Conservation (phyloP, 2,888 invertebrate genomes). For the Harpagoxenus sublaevis region DNA sequence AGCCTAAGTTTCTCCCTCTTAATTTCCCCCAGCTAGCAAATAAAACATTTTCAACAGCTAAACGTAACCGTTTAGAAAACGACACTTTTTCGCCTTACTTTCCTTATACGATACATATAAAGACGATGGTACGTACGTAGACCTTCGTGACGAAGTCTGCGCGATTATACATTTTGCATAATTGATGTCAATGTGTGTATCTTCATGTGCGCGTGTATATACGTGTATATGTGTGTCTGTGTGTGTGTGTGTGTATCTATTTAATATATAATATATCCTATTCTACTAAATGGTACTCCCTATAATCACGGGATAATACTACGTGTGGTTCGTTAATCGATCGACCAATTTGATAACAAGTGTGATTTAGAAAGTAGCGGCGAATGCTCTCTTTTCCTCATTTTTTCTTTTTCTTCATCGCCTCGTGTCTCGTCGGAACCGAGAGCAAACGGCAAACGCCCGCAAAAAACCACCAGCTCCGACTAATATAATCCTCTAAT, state of each 20-base stretch:
- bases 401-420: neutral
- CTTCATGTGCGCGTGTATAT: neutral
- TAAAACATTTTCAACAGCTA: slow-evolving; percentile 23
- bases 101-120: neutral
- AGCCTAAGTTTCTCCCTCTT: neutral
- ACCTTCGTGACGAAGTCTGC: slow-evolving; percentile 39
- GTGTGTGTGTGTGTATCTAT: slow-evolving; percentile 1
- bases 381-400: neutral
- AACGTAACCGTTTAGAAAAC: slow-evolving; percentile 24
- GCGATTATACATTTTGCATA: neutral
- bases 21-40: neutral
- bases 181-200: neutral
- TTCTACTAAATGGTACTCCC: slow-evolving; percentile 45
- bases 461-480: slow-evolving; percentile 25
- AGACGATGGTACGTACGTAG: slow-evolving; percentile 27
- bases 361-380: slow-evolving; percentile 48
- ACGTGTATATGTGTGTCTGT: neutral
- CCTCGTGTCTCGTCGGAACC: neutral
- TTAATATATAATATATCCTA: slow-evolving; percentile 39
- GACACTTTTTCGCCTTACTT: slow-evolving; percentile 25
- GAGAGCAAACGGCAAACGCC: slow-evolving; percentile 7
- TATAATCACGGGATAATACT: slow-evolving; percentile 46
- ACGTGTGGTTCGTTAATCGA: slow-evolving; percentile 50
- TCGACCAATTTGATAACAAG: slow-evolving; percentile 52
- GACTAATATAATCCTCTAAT: slow-evolving; percentile 25